A percentile compares a stretch with the other conserved stretches of the same genome.
These are phyloP conservation scores for Rousettus leschenaultii DNA, from an alignment of 2,113 vertebrate genomes.

Conservation along the genomic window DNA sequence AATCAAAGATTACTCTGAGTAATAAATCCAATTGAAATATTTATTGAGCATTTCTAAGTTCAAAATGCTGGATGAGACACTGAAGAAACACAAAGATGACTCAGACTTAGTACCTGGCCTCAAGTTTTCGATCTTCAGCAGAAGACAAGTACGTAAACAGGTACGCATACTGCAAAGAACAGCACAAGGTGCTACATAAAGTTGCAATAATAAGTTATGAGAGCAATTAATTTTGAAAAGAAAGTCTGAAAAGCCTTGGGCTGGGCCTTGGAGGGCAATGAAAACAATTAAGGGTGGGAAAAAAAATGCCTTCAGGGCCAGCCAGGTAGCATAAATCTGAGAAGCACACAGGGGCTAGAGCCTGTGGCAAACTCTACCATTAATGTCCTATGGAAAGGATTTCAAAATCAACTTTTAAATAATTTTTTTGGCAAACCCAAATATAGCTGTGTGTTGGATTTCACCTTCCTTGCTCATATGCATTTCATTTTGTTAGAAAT, in stretches of 20 bases:
- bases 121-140: not conserved
- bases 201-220: not conserved
- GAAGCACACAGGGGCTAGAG: not conserved
- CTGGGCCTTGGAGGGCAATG: not conserved
- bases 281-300: constrained; percentile 48
- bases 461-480: not conserved
- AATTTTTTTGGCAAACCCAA: constrained; percentile 32
- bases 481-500: not conserved
- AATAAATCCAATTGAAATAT: constrained; percentile 47
- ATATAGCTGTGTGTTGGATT: constrained; percentile 12
- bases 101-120: constrained; percentile 21
- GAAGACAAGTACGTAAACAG: not conserved
- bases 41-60: not conserved
- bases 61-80: not conserved
- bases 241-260: not conserved
- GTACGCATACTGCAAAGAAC: not conserved
- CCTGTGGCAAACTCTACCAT: not conserved
- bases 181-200: not conserved
- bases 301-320: constrained; percentile 43
- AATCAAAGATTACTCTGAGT: constrained; percentile 9
- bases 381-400: not conserved
- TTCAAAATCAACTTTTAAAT: constrained; percentile 40
- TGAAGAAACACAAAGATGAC: not conserved
- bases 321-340: not conserved
- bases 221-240: not conserved